Percentiles rank a stretch among this genome's conserved stretches.
phyloP scores from a whole-genome alignment of 2,888 invertebrate genomes.

The Celastrina argiolus region DNA sequence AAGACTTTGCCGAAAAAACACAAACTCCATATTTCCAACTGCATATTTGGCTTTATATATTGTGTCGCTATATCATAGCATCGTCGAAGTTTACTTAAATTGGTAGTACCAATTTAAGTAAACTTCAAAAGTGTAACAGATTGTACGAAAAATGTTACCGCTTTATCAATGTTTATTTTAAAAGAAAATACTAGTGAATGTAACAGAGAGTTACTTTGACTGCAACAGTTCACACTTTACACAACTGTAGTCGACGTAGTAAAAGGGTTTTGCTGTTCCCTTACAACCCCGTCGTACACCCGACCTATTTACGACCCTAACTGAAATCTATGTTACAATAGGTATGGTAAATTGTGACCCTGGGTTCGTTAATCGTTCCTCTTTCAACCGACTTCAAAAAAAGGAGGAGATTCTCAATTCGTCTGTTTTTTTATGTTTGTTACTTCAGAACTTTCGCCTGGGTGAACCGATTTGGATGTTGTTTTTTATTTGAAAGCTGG shows the following conservation, averaged over 20 bases:
- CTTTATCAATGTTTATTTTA: neutral
- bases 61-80: no score
- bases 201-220: neutral
- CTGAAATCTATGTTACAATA: neutral
- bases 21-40: no score
- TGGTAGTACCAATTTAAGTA: no score
- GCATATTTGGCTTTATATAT: no score
- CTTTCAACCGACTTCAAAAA: no score
- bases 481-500: no score
- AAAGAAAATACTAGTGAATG: neutral
- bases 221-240: neutral
- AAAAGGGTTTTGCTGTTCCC: conserved; percentile 13
- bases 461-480: no score
- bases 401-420: no score
- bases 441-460: no score
- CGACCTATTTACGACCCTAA: neutral
- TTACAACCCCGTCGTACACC: neutral
- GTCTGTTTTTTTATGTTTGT: no score
- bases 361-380: neutral
- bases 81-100: no score
- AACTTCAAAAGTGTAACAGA: neutral
- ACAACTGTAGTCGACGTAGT: neutral
- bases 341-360: neutral
- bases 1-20: no score
- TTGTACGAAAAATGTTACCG: neutral